A percentile compares a stretch with the other conserved stretches of the same genome.
phyloP scores from a whole-genome alignment of 2,113 vertebrate genomes.

The Podarcis muralis region DNA sequence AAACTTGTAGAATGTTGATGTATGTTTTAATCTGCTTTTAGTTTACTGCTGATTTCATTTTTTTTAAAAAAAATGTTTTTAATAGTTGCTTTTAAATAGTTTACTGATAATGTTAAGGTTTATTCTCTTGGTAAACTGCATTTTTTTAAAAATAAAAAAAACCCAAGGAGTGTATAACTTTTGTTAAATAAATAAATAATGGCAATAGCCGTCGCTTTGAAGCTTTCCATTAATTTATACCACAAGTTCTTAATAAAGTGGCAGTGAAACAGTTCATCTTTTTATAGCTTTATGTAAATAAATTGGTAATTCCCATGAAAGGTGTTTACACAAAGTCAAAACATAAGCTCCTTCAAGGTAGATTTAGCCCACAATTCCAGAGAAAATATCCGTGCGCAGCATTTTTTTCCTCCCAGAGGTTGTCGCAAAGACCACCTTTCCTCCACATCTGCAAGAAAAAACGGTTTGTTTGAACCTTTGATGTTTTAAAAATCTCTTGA shows the following conservation, averaged over 20 bases:
- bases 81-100: slow-evolving; percentile 2
- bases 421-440: not conserved
- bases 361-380: not conserved
- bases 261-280: not conserved
- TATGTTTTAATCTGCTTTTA: no score
- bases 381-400: slow-evolving; percentile 14
- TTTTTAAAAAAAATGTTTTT: no score
- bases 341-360: not conserved
- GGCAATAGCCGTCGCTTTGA: slow-evolving; percentile 9
- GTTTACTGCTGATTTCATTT: no score
- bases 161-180: not conserved
- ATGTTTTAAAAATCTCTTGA: slow-evolving; percentile 20
- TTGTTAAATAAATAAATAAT: no score
- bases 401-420: not conserved
- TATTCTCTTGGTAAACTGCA: no score
- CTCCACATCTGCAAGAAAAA: slow-evolving; percentile 11
- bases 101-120: no score
- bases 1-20: no score
- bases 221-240: not conserved
- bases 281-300: not conserved
- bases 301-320: slow-evolving; percentile 15
- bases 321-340: slow-evolving; percentile 7
- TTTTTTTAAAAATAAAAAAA: not conserved
- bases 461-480: slow-evolving; percentile 19
- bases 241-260: not conserved